These are phyloP conservation scores for Poeciliopsis turneri DNA, from an alignment of 2,797 vertebrate species.

Conservation along the genomic window DNA sequence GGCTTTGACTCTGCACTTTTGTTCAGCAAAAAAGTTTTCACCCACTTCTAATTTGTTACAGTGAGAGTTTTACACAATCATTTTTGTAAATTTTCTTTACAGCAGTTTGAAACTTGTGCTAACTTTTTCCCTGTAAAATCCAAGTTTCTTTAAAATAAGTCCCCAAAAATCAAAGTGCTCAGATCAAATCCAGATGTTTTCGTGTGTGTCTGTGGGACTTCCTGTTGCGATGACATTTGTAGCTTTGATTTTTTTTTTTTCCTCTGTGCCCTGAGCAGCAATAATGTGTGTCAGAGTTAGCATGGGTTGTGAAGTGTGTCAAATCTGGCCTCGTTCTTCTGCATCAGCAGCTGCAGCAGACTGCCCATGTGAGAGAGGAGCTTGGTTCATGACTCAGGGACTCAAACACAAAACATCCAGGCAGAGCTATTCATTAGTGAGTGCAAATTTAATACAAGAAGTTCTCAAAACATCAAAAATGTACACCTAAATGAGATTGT, in stretches of 20 bases:
- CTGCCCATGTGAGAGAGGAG: constrained; percentile 65
- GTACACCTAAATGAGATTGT: not conserved
- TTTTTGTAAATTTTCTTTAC: constrained; percentile 19
- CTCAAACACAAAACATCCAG: constrained; percentile 22
- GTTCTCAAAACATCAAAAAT: constrained; percentile 26
- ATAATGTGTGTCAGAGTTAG: constrained; percentile 66
- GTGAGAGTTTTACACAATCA: not conserved
- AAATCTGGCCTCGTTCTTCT: constrained; percentile 84
- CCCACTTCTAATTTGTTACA: constrained; percentile 21
- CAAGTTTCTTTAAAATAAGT: constrained; percentile 14
- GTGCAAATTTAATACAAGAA: constrained; percentile 35
- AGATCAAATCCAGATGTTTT: constrained; percentile 15
- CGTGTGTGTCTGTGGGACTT: constrained; percentile 25
- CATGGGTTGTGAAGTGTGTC: constrained; percentile 78
- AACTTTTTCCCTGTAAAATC: constrained; percentile 6
- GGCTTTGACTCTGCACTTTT: constrained; percentile 37
- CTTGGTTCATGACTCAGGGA: constrained; percentile 71
- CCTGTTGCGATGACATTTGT: constrained; percentile 24
- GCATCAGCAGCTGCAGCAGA: constrained; percentile 74
- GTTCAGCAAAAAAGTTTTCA: constrained; percentile 47
- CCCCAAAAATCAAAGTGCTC: constrained; percentile 17
- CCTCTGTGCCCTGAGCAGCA: constrained; percentile 41
- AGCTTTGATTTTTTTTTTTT: constrained; percentile 18
- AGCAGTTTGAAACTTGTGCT: constrained; percentile 13
- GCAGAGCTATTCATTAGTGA: constrained; percentile 36